Conservation (phyloP, 2,797 vertebrate genomes). For the Sternarchorhynchus goeldii region DNA sequence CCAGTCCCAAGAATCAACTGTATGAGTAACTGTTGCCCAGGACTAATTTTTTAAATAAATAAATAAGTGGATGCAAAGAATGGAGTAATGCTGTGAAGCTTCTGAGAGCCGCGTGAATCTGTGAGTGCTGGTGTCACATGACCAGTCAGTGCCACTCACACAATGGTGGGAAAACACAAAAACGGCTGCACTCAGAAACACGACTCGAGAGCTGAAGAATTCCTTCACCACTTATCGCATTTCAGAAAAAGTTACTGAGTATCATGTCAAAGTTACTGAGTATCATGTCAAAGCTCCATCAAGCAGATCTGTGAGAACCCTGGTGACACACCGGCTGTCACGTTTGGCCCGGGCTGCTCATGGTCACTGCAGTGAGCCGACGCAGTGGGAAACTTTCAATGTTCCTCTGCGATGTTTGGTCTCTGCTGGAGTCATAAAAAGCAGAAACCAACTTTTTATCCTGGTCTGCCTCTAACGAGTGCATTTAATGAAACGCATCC, state of each 20-base stretch:
- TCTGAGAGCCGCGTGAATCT: constrained; percentile 15
- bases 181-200: constrained; percentile 21
- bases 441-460: neutral
- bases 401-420: neutral
- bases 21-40: neutral
- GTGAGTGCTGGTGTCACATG: constrained; percentile 1
- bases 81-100: neutral
- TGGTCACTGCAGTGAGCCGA: neutral
- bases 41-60: constrained; percentile 15
- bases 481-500: constrained; percentile 1
- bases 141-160: constrained; percentile 2
- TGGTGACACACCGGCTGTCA: too few relatives aligned
- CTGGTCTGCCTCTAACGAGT: neutral
- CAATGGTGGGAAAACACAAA: constrained; percentile 31
- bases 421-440: neutral
- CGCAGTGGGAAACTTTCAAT: neutral
- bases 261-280: constrained; percentile 36
- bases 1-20: constrained; percentile 2
- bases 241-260: constrained; percentile 35
- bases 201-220: constrained; percentile 31
- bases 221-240: constrained; percentile 18
- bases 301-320: neutral
- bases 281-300: constrained; percentile 29
- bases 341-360: neutral
- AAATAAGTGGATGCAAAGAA: too few relatives aligned